Conservation (phyloP, 1,140 invertebrate species). For the Hetaerina americana region DNA sequence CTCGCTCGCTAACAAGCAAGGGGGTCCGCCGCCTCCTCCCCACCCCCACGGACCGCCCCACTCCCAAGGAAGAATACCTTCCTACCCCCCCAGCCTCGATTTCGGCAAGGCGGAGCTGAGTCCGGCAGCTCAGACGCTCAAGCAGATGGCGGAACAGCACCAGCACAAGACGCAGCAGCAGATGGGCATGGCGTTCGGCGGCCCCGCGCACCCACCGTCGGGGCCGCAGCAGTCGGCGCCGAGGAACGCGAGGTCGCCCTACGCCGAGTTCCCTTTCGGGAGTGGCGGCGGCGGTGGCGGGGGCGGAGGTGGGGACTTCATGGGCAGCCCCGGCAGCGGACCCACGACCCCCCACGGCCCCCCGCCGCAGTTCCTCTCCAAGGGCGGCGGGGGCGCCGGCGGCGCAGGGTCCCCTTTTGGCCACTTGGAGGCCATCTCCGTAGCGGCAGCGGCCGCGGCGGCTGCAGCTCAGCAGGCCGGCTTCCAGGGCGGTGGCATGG, state of each 20-base stretch:
- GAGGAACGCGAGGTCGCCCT: conserved; percentile 15
- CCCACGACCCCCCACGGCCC: conserved; percentile 3
- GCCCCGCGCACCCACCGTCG: not conserved
- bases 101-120: conserved; percentile 55
- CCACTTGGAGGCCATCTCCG: conserved; percentile 19
- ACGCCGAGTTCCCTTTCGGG: conserved; percentile 17
- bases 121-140: conserved; percentile 81
- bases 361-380: conserved; percentile 16
- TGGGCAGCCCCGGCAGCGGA: conserved; percentile 7
- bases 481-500: not conserved
- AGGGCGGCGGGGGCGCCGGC: conserved; percentile 12
- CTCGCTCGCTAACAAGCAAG: conserved; percentile 21
- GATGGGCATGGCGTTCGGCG: conserved; percentile 23
- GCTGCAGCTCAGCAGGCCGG: conserved; percentile 6
- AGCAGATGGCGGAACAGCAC: conserved; percentile 93
- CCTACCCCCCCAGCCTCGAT: conserved; percentile 20
- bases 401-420: not conserved
- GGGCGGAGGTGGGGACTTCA: conserved; percentile 2
- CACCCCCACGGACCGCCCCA: not conserved
- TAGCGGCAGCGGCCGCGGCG: not conserved
- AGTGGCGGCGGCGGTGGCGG: not conserved
- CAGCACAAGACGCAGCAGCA: conserved; percentile 57
- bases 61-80: not conserved
- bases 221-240: not conserved
- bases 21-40: not conserved